A percentile compares a stretch with the other conserved stretches of the same genome.
phyloP scores from a whole-genome alignment of 2,888 invertebrate species.

The Iphiclides podalirius region DNA sequence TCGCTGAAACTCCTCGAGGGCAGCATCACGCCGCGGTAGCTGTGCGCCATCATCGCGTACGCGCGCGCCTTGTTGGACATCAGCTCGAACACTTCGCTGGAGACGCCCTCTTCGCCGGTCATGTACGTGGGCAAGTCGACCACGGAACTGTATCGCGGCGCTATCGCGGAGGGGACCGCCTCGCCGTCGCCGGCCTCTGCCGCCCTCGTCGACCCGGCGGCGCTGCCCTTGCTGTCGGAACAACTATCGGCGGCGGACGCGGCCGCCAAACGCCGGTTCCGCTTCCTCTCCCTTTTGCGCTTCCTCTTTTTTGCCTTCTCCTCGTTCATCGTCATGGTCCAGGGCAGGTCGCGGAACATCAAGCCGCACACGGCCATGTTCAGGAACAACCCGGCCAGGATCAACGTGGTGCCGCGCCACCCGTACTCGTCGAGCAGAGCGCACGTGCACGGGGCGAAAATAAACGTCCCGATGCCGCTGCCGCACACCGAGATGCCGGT shows the following conservation, averaged over 20 bases:
- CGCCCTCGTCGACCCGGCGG: conserved; percentile 78
- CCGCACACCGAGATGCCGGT: conserved; percentile 93
- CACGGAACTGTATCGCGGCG: conserved; percentile 86
- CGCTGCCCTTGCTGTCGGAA: conserved; percentile 84
- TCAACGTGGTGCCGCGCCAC: conserved; percentile 90
- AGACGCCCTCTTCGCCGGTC: conserved; percentile 87
- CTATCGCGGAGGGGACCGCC: conserved; percentile 57
- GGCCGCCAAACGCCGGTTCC: conserved; percentile 79
- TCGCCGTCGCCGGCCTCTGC: conserved; percentile 51
- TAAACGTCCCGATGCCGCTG: conserved; percentile 92
- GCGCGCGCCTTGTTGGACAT: conserved; percentile 85
- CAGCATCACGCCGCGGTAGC: conserved; percentile 86
- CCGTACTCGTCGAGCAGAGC: conserved; percentile 87
- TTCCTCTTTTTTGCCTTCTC: conserved; percentile 82
- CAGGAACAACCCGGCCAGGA: conserved; percentile 89
- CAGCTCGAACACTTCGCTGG: conserved; percentile 86
- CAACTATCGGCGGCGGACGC: conserved; percentile 85
- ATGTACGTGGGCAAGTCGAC: conserved; percentile 92
- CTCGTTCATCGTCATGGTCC: conserved; percentile 80
- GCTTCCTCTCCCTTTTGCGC: conserved; percentile 79
- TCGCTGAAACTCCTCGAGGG: conserved; percentile 88
- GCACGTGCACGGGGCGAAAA: conserved; percentile 90
- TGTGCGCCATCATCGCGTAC: conserved; percentile 85
- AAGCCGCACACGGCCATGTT: conserved; percentile 91
- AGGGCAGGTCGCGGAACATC: conserved; percentile 86